Percentiles rank a stretch among this genome's conserved stretches.
These are phyloP conservation scores for Meiosimyza platycephala DNA, from an alignment of 2,888 invertebrate genomes.

Conservation along the genomic window DNA sequence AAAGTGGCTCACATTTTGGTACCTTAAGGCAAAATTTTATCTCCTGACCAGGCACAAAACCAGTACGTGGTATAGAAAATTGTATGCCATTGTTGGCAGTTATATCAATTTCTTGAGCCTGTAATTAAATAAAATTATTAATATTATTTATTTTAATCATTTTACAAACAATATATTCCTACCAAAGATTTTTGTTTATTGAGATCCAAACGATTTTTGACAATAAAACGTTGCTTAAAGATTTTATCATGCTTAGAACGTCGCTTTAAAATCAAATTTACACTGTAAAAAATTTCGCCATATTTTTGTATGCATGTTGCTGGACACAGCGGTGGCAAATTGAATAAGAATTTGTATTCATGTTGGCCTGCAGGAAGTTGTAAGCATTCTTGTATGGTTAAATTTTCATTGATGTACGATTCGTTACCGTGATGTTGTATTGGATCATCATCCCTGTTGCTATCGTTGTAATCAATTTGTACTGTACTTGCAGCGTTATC, in stretches of 20 bases:
- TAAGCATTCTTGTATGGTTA: slow-evolving; percentile 32
- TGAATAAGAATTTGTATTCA: slow-evolving; percentile 43
- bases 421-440: slow-evolving; percentile 40
- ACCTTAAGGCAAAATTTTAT: slow-evolving; percentile 44
- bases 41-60: slow-evolving; percentile 53
- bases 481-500: slow-evolving; percentile 40
- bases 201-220: slow-evolving; percentile 49
- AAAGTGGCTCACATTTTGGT: neutral
- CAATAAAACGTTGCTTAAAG: slow-evolving; percentile 47
- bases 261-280: slow-evolving; percentile 47
- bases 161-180: neutral
- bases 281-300: slow-evolving; percentile 47
- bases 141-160: neutral
- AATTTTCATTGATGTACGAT: slow-evolving; percentile 42
- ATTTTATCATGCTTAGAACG: slow-evolving; percentile 44
- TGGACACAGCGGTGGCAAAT: slow-evolving; percentile 47
- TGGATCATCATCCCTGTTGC: slow-evolving; percentile 38
- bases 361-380: slow-evolving; percentile 35
- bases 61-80: slow-evolving; percentile 46
- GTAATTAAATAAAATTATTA: neutral
- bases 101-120: neutral
- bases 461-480: slow-evolving; percentile 53
- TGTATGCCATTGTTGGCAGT: neutral
- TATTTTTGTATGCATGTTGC: slow-evolving; percentile 46
- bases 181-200: neutral